Evolutionary conservation across 2,797 vertebrate genomes (phyloP).

Genomic region (Gila robusta): DNA sequence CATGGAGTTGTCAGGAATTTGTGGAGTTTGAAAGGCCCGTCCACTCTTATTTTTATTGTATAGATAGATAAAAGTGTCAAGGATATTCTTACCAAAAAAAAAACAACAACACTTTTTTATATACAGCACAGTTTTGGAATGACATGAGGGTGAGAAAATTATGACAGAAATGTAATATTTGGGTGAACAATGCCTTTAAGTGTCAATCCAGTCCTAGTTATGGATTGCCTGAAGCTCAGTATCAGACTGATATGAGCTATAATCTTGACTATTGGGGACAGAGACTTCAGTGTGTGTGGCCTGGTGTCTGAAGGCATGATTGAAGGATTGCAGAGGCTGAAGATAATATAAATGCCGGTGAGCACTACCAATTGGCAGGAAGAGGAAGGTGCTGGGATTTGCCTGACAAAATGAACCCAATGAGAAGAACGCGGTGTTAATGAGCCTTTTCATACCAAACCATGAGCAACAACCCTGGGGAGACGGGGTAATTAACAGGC

Average conservation of each 20-base stretch:
- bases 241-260: slow-evolving; percentile 36
- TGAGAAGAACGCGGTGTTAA: slow-evolving; percentile 61
- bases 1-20: neutral
- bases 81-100: neutral
- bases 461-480: slow-evolving; percentile 60
- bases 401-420: slow-evolving; percentile 61
- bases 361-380: slow-evolving; percentile 36
- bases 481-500: slow-evolving; percentile 69
- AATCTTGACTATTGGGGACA: slow-evolving; percentile 12
- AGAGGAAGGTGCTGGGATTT: slow-evolving; percentile 40
- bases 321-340: slow-evolving; percentile 43
- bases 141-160: neutral
- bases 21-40: neutral
- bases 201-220: slow-evolving; percentile 20
- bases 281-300: slow-evolving; percentile 32
- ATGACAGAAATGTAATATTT: neutral
- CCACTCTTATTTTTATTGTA: neutral
- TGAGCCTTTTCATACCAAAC: slow-evolving; percentile 63
- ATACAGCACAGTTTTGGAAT: neutral
- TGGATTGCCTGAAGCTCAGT: slow-evolving; percentile 2
- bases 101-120: neutral
- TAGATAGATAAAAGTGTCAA: neutral
- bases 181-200: slow-evolving; percentile 5
- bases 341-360: slow-evolving; percentile 43
- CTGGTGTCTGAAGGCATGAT: slow-evolving; percentile 31